A percentile compares a stretch with the other conserved stretches of the same genome.
These are phyloP conservation scores for Microcebus murinus DNA, from an alignment of 2,113 vertebrate species.

Conservation along the genomic window DNA sequence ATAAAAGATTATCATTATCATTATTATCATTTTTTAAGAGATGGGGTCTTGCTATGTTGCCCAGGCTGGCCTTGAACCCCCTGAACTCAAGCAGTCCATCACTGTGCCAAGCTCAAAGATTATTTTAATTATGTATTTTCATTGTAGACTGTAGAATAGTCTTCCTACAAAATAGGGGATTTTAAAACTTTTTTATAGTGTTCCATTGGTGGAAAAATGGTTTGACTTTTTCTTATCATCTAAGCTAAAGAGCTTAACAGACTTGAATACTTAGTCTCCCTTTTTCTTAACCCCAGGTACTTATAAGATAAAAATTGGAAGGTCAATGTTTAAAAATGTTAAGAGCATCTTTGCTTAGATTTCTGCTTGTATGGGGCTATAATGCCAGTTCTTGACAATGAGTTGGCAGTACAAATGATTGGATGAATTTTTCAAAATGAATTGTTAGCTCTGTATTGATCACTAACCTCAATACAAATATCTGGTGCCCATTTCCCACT, in stretches of 20 bases:
- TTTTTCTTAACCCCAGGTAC: not conserved
- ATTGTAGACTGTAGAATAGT: not conserved
- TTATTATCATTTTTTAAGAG: not conserved
- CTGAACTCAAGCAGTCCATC: not conserved
- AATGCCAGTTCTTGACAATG: not conserved
- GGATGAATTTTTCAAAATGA: not conserved
- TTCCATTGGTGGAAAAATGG: slow-evolving; percentile 11
- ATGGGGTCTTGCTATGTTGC: not conserved
- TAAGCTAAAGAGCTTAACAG: not conserved
- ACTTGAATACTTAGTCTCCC: not conserved
- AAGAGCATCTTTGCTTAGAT: slow-evolving; percentile 7
- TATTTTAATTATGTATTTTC: slow-evolving; percentile 37
- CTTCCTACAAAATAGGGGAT: not conserved
- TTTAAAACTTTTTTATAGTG: not conserved
- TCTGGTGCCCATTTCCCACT: not conserved
- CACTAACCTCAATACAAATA: not conserved
- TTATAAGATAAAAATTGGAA: slow-evolving; percentile 14
- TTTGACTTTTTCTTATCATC: slow-evolving; percentile 7
- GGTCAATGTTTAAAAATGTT: not conserved
- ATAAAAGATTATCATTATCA: not conserved
- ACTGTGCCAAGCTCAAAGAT: not conserved
- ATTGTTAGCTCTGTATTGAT: slow-evolving; percentile 10
- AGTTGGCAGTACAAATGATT: not conserved
- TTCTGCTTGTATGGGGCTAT: not conserved
- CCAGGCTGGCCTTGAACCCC: not conserved